Conservation (phyloP, 2,888 invertebrate genomes). For the Acrobasis repandana region DNA sequence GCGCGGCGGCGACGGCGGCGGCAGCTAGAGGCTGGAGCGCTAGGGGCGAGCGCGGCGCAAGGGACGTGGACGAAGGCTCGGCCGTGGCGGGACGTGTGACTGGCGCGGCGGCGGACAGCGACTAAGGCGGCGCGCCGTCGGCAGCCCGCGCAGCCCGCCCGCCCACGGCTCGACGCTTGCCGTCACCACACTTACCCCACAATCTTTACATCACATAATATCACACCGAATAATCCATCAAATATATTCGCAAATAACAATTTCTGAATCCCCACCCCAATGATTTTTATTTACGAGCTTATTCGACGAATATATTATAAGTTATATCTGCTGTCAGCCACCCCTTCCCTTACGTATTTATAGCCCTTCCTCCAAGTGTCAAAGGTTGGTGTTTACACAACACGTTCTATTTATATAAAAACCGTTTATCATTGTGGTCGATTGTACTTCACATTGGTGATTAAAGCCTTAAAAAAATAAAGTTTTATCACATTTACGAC, state of each 20-base stretch:
- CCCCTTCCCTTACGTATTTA: conserved; percentile 24
- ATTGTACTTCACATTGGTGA: neutral
- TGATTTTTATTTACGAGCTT: conserved; percentile 24
- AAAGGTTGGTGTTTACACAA: conserved; percentile 44
- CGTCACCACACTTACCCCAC: conserved; percentile 71
- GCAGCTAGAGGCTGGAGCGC: conserved; percentile 26
- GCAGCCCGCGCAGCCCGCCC: conserved; percentile 57
- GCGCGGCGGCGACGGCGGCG: conserved; percentile 24
- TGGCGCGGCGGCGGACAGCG: conserved; percentile 65
- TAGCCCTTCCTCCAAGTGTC: conserved; percentile 35
- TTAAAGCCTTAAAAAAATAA: neutral
- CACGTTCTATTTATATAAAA: conserved; percentile 37
- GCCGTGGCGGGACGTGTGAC: conserved; percentile 66
- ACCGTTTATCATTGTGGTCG: conserved; percentile 10
- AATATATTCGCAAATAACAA: conserved; percentile 29
- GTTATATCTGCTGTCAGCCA: conserved; percentile 18
- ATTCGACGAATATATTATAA: conserved; percentile 3
- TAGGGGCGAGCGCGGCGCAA: conserved; percentile 38
- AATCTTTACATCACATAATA: conserved; percentile 67
- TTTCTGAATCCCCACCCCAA: conserved; percentile 12
- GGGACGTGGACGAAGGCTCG: conserved; percentile 36
- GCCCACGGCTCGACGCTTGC: conserved; percentile 59
- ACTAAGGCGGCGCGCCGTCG: conserved; percentile 65
- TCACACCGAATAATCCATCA: conserved; percentile 52
- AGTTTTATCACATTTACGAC: neutral